Conservation (phyloP, 2,888 invertebrate genomes). For the Fissipunctia ypsillon region DNA sequence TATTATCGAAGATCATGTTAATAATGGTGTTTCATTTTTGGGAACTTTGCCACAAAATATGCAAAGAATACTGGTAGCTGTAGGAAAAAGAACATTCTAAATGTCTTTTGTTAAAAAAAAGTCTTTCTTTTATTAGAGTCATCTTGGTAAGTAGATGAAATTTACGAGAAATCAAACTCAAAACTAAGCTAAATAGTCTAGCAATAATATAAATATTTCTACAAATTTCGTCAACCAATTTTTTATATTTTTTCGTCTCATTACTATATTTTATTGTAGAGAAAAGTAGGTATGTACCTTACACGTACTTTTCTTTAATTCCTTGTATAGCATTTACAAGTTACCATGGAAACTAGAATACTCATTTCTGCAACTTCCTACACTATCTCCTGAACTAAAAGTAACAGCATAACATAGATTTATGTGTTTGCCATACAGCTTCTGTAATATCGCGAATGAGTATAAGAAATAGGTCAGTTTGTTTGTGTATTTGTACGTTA, state of each 20-base stretch:
- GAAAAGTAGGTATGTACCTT: too few species aligned
- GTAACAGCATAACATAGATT: slow-evolving; percentile 70
- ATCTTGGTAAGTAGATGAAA: neutral
- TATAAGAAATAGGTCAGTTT: slow-evolving; percentile 69
- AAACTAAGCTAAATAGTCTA: neutral
- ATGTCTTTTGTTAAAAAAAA: neutral
- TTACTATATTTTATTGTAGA: too few species aligned
- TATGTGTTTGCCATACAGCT: slow-evolving; percentile 72
- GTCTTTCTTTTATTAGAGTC: neutral
- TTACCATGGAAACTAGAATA: slow-evolving; percentile 2
- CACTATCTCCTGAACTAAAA: slow-evolving; percentile 54
- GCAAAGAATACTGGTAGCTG: neutral
- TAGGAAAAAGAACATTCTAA: neutral
- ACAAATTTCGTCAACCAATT: neutral
- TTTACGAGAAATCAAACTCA: neutral
- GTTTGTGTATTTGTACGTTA: slow-evolving; percentile 62
- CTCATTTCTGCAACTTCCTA: neutral
- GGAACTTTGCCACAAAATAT: neutral
- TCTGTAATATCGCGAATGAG: slow-evolving; percentile 67
- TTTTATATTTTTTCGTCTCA: too few species aligned
- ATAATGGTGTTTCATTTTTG: neutral
- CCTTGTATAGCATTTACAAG: neutral
- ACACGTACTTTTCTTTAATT: neutral
- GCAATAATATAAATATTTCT: neutral
- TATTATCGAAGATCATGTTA: neutral